Percentiles rank a stretch among this genome's conserved stretches.
phyloP scores from a whole-genome alignment of 1,140 invertebrate species.

The Whitmania pigra region DNA sequence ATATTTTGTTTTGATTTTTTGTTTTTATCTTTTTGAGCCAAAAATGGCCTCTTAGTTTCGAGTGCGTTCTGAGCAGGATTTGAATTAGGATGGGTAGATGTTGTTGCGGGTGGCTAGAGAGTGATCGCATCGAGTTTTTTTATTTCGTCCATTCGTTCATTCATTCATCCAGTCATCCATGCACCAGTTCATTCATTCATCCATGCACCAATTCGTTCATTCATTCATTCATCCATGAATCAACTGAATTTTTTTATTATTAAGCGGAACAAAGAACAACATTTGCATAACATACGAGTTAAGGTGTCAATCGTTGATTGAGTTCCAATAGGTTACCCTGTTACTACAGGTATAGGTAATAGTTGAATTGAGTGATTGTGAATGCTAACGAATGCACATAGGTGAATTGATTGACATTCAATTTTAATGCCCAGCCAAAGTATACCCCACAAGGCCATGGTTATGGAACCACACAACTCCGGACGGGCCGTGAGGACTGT shows the following conservation, averaged over 20 bases:
- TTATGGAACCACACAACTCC: not conserved
- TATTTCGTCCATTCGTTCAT: not conserved
- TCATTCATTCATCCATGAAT: slow-evolving; percentile 4
- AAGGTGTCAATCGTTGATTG: not conserved
- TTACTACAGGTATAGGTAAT: not conserved
- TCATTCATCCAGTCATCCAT: not conserved
- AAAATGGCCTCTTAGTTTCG: no score
- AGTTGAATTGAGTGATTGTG: not conserved
- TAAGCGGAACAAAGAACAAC: no score
- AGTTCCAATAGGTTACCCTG: not conserved
- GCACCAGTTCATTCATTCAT: not conserved
- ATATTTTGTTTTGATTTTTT: no score
- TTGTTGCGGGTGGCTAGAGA: no score
- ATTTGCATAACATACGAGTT: no score
- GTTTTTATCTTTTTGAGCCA: no score
- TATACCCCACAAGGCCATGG: not conserved
- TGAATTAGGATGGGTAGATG: no score
- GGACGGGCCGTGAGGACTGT: no score
- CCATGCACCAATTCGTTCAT: not conserved
- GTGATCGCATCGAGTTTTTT: not conserved
- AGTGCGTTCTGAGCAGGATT: no score
- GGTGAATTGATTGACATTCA: not conserved
- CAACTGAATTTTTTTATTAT: no score
- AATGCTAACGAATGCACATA: not conserved
- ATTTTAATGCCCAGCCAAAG: not conserved